A percentile compares a stretch with the other conserved stretches of the same genome.
phyloP scores from a whole-genome alignment of 1,140 invertebrate genomes.

The Plectrocnemia conspersa region DNA sequence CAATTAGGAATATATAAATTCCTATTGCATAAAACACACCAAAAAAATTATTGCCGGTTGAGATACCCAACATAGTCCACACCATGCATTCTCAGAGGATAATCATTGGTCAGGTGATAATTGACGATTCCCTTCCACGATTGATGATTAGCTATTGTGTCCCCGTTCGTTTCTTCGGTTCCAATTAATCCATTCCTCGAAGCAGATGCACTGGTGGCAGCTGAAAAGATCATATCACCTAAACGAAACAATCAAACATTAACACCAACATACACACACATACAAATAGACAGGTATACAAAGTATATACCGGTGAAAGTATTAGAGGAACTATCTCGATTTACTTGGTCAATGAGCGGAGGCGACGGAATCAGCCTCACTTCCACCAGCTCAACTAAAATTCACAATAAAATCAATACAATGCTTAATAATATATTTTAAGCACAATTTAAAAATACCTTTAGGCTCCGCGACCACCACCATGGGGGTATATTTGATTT shows the following conservation, averaged over 20 bases:
- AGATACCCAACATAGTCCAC: conserved; percentile 33
- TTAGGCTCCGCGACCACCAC: conserved; percentile 9
- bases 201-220: too few relatives aligned
- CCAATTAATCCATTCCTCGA: too few relatives aligned
- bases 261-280: too few relatives aligned
- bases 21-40: conserved; percentile 7
- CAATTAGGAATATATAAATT: background rate
- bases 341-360: conserved; percentile 13
- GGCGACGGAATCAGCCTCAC: background rate
- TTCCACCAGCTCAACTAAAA: background rate
- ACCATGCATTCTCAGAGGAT: conserved; percentile 33
- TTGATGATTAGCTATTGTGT: too few relatives aligned
- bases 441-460: conserved; percentile 6
- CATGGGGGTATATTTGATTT: too few relatives aligned
- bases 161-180: too few relatives aligned
- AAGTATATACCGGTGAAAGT: conserved; percentile 23
- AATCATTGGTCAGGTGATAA: conserved; percentile 33
- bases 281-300: too few relatives aligned
- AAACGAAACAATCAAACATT: too few relatives aligned
- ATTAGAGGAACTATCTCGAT: conserved; percentile 22
- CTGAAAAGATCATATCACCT: too few relatives aligned
- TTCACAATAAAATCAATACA: background rate
- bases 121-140: conserved; percentile 19
- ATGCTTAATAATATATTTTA: too few relatives aligned
- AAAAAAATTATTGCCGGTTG: conserved; percentile 21